Base-by-base conservation (phyloP, 1,140 invertebrate species). In the Penaeus japonicus region DNA sequence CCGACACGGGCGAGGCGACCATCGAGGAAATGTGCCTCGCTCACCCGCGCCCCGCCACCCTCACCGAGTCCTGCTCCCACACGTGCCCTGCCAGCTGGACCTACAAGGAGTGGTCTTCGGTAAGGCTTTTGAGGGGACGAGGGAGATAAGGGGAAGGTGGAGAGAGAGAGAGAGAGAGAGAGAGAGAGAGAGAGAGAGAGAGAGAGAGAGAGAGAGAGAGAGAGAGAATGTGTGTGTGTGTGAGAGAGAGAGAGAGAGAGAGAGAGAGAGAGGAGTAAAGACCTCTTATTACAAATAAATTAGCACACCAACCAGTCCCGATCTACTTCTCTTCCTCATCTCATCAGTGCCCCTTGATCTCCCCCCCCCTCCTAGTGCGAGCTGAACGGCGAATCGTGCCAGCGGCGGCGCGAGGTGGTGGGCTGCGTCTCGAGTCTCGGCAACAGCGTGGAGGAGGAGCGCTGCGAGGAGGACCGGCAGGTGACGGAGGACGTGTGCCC, bases 1-100 rank as follows among this genome's bases (percentile, higher is more conserved):
- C 85, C 82, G 89, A 78, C 88, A 95, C 91, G 84, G 92, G 92
- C 55, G 93, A 92, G n/a, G 89, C 89, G 4, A 90, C 94, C 5
- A 91, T 92, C 30, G 91, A 93, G 7, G 91, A 92, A 15, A 92
- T 92, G 39, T 96, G 96, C 91, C 91, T 92, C 1, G 93, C 94
- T 89, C 90, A 95, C 24, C 91, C 93, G 1, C 90, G 91, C 18
- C 93, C 93, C 85, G 95, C 95, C 1, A 90, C 93, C 0, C 92
- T 93, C 20, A 91, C 92, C 32, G 94, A 95, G 89, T 90, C 93
- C 0, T 97, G 96, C 91, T 91, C 93, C 0, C 95, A 95, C 24
- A 92, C 94, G 1, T 97, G 96, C 91, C 93, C 94, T 39, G 94
- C 94, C 4, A 93, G 93, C 32, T 97, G 96, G 96, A 92, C 93